Conservation (phyloP, 2,113 vertebrate species). For the Gopherus evgoodei region DNA sequence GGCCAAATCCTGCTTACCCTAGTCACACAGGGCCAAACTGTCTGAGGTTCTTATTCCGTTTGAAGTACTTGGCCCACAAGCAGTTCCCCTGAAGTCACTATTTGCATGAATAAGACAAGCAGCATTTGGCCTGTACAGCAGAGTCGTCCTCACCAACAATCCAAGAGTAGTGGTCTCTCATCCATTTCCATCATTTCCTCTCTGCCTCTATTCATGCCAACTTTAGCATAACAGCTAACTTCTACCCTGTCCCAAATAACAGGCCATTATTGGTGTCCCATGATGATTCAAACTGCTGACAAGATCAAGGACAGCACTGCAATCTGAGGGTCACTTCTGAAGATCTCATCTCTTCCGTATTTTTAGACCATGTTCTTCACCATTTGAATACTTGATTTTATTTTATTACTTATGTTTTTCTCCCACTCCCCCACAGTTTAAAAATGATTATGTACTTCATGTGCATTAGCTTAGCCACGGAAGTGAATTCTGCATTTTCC, state of each 20-base stretch:
- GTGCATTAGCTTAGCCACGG: background rate
- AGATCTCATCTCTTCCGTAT: background rate
- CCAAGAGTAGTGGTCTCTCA: background rate
- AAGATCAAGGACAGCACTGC: accelerated
- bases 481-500: background rate
- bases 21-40: background rate
- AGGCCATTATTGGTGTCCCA: background rate
- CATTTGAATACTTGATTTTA: background rate
- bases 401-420: background rate
- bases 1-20: background rate
- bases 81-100: background rate
- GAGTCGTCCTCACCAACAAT: background rate
- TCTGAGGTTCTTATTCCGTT: background rate
- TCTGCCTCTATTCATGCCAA: background rate
- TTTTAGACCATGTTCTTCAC: background rate
- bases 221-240: no score
- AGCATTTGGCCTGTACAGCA: background rate
- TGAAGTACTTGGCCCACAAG: background rate
- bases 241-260: no score
- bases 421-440: background rate
- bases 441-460: background rate
- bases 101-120: accelerated
- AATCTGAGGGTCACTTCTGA: background rate
- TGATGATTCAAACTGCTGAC: accelerated
- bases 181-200: background rate